phyloP scores from a whole-genome alignment of 2,888 invertebrate genomes.

The Scaptomyza parva region DNA sequence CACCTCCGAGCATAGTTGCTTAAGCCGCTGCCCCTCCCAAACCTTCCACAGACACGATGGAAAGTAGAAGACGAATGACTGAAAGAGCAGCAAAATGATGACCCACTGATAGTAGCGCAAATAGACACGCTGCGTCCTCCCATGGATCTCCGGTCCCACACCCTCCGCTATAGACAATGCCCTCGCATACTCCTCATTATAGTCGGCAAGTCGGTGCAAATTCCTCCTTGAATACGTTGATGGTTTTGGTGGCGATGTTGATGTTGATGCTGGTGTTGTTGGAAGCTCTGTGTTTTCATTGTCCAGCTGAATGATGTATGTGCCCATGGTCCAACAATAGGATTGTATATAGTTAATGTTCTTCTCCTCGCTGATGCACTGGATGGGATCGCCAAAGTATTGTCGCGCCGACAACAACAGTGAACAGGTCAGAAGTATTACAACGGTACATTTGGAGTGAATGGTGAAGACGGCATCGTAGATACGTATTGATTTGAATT shows the following conservation, averaged over 20 bases:
- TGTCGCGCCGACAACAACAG: conserved; percentile 92
- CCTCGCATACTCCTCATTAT: conserved; percentile 61
- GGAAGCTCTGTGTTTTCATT: conserved; percentile 10
- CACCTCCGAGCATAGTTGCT: conserved; percentile 82
- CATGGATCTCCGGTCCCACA: conserved; percentile 68
- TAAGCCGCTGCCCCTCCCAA: conserved; percentile 85
- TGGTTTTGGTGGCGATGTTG: not conserved
- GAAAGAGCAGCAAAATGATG: conserved; percentile 81
- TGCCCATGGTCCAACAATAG: conserved; percentile 93
- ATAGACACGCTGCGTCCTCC: conserved; percentile 76
- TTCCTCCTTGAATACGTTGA: conserved; percentile 6
- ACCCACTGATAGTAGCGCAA: conserved; percentile 84
- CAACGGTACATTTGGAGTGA: conserved; percentile 90
- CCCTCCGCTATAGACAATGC: conserved; percentile 72
- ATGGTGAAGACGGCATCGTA: conserved; percentile 91
- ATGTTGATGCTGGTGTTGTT: not conserved
- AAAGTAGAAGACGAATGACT: conserved; percentile 81
- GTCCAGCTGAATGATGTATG: conserved; percentile 86
- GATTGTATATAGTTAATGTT: conserved; percentile 89
- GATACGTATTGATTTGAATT: conserved; percentile 88
- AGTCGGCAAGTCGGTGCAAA: conserved; percentile 34
- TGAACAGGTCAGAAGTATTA: conserved; percentile 90
- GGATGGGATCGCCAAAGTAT: conserved; percentile 94
- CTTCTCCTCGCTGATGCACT: conserved; percentile 88
- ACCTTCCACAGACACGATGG: conserved; percentile 84